Base-by-base conservation (phyloP, 2,888 invertebrate species). In the Masnerella sp. region DNA sequence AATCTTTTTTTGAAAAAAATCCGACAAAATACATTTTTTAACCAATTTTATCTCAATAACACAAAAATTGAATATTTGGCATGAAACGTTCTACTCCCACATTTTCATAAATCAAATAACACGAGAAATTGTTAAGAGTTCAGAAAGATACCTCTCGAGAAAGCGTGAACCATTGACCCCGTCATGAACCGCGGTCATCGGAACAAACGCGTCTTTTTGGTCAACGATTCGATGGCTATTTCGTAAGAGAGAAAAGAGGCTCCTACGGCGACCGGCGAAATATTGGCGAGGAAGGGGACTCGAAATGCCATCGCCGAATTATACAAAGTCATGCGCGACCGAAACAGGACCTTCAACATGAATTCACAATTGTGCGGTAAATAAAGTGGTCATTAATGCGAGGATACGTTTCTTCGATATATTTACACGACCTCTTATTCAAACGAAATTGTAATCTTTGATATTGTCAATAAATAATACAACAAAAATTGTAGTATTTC, bases 121-220 rank as follows among this genome's bases (percentile, higher is more conserved):
- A 42, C 47, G 54, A 62, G 54, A 51, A 67, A 72, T 59, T 77
- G 75, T 68, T 40, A 77, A 78, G 74, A 77, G 78, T 80, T 79
- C 80, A 56, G 56, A 70, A 59, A 61, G 81, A 78, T 76, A 61
- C 47, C 61, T 59, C 56, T 56, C 65, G 79, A 77, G 79, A 79
- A 78, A 79, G 77, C 75, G 73, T 69, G 77, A 79, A 75, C 78
- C 68, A 74, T 69, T 83, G 83, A 83, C 82, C 83, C 78, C 79
- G 77, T 81, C 82, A 78, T 81, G 83, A 83, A 82, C 82, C 81
- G 78, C 49, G 59, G 73, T 73, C 65, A 70, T 73, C 70, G 73
- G 54, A 76, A 73, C 67, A 70, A 67, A 67, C 76, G 70, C 52
- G 67, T 67, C 54, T 61, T 75, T 67, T 69, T 70, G 73, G 74